Conservation (phyloP, 2,797 vertebrate genomes). For the Notoglanidium macrostoma region DNA sequence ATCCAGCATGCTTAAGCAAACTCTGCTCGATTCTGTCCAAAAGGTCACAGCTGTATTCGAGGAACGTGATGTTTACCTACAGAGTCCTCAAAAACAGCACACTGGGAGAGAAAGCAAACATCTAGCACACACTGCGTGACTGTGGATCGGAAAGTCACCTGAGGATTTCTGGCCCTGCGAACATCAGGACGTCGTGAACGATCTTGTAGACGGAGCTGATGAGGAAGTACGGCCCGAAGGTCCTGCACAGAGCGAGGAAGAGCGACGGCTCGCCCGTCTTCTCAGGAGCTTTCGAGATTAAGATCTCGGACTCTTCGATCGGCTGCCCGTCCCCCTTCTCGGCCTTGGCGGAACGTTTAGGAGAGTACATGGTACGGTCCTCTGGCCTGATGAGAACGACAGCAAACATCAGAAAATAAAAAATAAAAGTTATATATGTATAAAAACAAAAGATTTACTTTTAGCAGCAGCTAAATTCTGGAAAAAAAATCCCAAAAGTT, state of each 20-base stretch:
- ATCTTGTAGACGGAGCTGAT: constrained; percentile 92
- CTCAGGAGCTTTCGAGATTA: constrained; percentile 76
- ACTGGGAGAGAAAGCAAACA: background rate
- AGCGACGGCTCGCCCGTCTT: constrained; percentile 83
- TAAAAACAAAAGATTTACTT: too few relatives aligned
- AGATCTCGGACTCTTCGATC: constrained; percentile 85
- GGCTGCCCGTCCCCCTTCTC: constrained; percentile 66
- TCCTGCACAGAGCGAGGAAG: constrained; percentile 85
- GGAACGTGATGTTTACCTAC: background rate
- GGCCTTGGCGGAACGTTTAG: constrained; percentile 67
- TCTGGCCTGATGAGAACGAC: constrained; percentile 58
- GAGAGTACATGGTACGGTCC: constrained; percentile 73
- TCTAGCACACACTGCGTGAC: background rate
- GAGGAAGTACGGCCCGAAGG: constrained; percentile 94
- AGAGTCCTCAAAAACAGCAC: background rate
- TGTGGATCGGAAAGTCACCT: constrained; percentile 67
- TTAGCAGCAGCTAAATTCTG: too few relatives aligned
- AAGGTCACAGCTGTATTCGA: constrained; percentile 39
- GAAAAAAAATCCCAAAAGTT: too few relatives aligned
- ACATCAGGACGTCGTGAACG: constrained; percentile 93
- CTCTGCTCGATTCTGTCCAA: background rate
- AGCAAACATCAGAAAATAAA: background rate
- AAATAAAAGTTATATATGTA: too few relatives aligned
- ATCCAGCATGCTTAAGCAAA: constrained; percentile 34
- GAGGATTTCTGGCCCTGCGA: constrained; percentile 87